These are phyloP conservation scores for Scelioninae gen. 2 DNA, from an alignment of 2,888 invertebrate species.

Conservation along the genomic window DNA sequence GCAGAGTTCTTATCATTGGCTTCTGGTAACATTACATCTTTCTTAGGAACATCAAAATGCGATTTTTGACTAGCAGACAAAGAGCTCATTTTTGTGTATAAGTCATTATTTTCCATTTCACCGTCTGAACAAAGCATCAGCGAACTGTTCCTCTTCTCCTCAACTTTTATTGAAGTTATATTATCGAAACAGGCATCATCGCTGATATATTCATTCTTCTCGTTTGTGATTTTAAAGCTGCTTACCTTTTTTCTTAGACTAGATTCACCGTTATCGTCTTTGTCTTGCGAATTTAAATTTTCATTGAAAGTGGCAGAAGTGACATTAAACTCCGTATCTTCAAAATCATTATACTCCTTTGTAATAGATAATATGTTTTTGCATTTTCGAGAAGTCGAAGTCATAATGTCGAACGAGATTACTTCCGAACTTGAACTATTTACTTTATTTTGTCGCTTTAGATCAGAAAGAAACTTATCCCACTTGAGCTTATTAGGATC, in stretches of 20 bases:
- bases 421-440: conserved; percentile 64
- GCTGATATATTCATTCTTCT: conserved; percentile 38
- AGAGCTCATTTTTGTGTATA: conserved; percentile 44
- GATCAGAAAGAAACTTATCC: conserved; percentile 62
- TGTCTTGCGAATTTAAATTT: conserved; percentile 62
- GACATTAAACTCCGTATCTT: conserved; percentile 34
- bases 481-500: conserved; percentile 57
- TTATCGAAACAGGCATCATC: conserved; percentile 53
- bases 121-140: conserved; percentile 19
- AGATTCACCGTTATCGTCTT: conserved; percentile 37
- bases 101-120: conserved; percentile 32
- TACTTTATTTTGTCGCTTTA: conserved; percentile 62
- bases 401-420: conserved; percentile 41
- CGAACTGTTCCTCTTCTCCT: neutral
- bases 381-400: conserved; percentile 36
- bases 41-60: conserved; percentile 26
- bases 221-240: conserved; percentile 5
- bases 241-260: conserved; percentile 18
- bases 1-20: neutral
- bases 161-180: conserved; percentile 17
- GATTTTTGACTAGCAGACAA: conserved; percentile 24
- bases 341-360: conserved; percentile 30
- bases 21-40: neutral
- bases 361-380: conserved; percentile 38
- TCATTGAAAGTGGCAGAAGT: conserved; percentile 55